These are phyloP conservation scores for Ellobius talpinus DNA, from an alignment of 2,113 vertebrate genomes.

Conservation along the genomic window DNA sequence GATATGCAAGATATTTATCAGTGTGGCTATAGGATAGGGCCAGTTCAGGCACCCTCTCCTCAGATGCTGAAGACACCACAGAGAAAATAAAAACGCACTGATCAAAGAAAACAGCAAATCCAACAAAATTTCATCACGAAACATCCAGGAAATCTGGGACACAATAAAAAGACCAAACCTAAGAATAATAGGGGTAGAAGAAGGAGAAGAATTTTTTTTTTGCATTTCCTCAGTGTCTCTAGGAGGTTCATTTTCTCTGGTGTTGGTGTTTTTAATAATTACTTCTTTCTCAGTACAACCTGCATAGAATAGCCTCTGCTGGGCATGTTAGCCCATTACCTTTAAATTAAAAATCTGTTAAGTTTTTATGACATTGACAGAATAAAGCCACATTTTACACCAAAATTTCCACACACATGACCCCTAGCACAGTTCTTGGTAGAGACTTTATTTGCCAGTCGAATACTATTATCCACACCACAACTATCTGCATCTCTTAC, in stretches of 20 bases:
- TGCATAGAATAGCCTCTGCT: not conserved
- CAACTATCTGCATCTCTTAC: not conserved
- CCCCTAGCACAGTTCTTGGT: not conserved
- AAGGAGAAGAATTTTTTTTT: not conserved
- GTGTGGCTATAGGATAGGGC: no score
- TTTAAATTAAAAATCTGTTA: not conserved
- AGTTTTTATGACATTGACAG: not conserved
- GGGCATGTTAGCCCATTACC: not conserved
- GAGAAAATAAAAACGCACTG: no score
- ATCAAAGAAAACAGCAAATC: no score
- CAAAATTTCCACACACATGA: not conserved
- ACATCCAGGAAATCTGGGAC: no score
- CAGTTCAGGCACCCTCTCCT: no score
- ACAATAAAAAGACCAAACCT: no score
- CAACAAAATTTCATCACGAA: no score
- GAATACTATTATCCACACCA: not conserved
- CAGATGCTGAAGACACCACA: no score
- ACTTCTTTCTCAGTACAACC: not conserved
- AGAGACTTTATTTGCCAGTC: not conserved
- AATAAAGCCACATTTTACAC: not conserved
- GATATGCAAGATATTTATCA: no score
- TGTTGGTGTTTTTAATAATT: not conserved
- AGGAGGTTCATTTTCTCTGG: not conserved
- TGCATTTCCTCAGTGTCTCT: not conserved
- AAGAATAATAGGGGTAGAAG: no score